A percentile compares a stretch with the other conserved stretches of the same genome.
Conservation (phyloP, 2,797 vertebrate genomes). For the Neosilurus mollespiculum region DNA sequence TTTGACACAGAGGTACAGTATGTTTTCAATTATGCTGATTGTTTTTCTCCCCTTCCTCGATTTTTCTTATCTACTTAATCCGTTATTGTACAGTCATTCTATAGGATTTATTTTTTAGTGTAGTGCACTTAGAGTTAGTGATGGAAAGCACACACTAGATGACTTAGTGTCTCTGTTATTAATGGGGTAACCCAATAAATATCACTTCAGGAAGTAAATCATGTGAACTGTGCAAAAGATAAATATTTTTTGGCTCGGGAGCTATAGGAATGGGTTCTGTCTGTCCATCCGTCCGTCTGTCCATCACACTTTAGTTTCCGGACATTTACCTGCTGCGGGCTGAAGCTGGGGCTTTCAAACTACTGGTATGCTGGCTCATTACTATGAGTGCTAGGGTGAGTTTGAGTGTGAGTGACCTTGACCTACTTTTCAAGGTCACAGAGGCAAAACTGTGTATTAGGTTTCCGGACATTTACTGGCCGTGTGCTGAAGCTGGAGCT, state of each 20-base stretch:
- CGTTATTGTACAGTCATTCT: background rate
- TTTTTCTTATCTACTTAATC: background rate
- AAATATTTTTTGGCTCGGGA: background rate
- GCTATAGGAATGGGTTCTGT: no score
- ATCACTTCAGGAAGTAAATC: background rate
- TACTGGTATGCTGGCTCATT: no score
- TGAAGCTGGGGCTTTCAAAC: no score
- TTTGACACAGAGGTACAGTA: background rate
- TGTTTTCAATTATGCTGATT: conserved; percentile 3
- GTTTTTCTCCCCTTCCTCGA: background rate
- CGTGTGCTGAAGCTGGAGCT: no score
- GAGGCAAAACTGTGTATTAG: no score
- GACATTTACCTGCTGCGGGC: no score
- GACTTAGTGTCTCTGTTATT: background rate
- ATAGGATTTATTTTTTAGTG: background rate
- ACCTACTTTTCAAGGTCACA: no score
- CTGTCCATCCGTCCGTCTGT: no score
- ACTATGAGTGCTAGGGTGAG: no score
- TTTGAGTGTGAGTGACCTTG: no score
- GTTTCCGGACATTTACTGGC: no score
- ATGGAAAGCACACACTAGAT: background rate
- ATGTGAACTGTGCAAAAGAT: background rate
- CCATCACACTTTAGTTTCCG: no score
- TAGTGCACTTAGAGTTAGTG: background rate
- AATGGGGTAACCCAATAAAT: background rate